phyloP scores from a whole-genome alignment of 2,113 vertebrate genomes.

The Ophthalmotilapia sp. region DNA sequence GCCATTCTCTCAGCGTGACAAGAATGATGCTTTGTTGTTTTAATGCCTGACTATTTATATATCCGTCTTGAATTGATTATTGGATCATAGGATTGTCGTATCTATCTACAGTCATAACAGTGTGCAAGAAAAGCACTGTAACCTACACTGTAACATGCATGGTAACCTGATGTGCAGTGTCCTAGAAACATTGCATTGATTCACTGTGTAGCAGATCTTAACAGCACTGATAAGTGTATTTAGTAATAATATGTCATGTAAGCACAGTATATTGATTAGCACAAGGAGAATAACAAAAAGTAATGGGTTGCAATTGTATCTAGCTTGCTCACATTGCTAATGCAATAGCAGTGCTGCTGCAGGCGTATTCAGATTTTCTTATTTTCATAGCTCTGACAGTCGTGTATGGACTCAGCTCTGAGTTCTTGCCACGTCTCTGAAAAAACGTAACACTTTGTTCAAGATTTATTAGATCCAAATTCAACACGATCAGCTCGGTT shows the following conservation, averaged over 20 bases:
- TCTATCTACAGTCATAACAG: background rate
- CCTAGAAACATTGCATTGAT: background rate
- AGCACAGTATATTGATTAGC: background rate
- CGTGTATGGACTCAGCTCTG: background rate
- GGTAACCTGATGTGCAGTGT: background rate
- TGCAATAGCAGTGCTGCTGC: background rate
- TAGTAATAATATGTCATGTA: background rate
- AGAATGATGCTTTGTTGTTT: background rate
- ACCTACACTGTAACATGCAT: background rate
- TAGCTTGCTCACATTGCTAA: background rate
- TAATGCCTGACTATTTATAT: background rate
- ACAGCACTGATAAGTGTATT: background rate
- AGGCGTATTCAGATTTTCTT: background rate
- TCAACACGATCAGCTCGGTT: background rate
- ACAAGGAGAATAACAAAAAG: background rate
- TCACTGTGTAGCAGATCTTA: background rate
- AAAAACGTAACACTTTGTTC: background rate
- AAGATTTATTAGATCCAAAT: background rate
- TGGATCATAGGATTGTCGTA: background rate
- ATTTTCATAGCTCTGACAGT: background rate
- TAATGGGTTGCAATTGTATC: background rate
- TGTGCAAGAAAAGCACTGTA: background rate
- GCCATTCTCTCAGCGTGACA: background rate
- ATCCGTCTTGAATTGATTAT: background rate
- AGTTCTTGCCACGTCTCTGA: rapidly evolving